phyloP scores from a whole-genome alignment of 2,888 invertebrate species.

The Heliconius hortense region DNA sequence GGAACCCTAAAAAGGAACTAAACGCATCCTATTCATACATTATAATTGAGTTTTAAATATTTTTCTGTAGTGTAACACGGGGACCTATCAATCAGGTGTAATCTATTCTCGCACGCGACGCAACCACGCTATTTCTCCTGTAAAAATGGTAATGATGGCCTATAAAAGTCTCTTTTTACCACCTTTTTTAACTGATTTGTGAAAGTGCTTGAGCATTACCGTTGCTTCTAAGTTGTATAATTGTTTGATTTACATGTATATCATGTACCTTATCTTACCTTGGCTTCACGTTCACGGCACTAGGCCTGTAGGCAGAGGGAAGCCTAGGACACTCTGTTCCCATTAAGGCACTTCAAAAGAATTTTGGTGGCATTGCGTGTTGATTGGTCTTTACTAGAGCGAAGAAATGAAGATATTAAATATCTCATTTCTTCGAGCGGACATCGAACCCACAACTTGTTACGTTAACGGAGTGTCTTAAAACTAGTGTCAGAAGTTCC shows the following conservation, averaged over 20 bases:
- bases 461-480: not conserved
- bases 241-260: not conserved
- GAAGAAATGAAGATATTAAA: no score
- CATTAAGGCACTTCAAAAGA: no score
- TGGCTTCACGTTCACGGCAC: no score
- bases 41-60: constrained; percentile 8
- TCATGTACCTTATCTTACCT: no score
- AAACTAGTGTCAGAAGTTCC: not conserved
- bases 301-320: no score
- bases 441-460: no score
- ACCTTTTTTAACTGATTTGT: constrained; percentile 19
- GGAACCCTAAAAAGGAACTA: no score
- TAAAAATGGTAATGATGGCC: constrained; percentile 22
- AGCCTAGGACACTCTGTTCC: no score
- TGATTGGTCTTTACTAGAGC: no score
- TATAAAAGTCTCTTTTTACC: constrained; percentile 14
- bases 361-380: no score
- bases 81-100: constrained; percentile 27
- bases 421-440: no score
- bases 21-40: no score
- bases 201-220: not conserved
- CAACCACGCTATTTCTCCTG: constrained; percentile 24
- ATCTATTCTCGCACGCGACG: constrained; percentile 29
- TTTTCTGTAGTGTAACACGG: not conserved
- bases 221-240: not conserved